Conservation (phyloP, 2,113 vertebrate species). For the Corydoras sp. region DNA sequence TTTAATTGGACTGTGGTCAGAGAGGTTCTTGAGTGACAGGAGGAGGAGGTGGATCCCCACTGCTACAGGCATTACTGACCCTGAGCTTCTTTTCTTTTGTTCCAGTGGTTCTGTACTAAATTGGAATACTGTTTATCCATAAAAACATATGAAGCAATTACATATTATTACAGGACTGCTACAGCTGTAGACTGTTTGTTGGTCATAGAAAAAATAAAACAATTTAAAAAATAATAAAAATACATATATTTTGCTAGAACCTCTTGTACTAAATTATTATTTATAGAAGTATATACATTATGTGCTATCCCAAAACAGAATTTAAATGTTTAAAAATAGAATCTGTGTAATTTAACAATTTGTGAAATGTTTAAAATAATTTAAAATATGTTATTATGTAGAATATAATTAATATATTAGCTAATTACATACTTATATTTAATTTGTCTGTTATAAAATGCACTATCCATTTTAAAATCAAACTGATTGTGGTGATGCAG, state of each 20-base stretch:
- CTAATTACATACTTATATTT: no score
- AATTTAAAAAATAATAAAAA: background rate
- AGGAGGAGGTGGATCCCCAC: slow-evolving; percentile 65
- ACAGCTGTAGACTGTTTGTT: no score
- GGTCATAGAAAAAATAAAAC: background rate
- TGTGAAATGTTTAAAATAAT: no score
- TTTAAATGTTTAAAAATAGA: no score
- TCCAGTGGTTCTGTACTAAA: slow-evolving; percentile 50
- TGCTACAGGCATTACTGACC: slow-evolving; percentile 60
- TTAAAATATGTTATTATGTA: no score
- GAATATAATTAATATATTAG: no score
- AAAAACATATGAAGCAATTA: slow-evolving; percentile 33
- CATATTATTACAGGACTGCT: slow-evolving; percentile 21
- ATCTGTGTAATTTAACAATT: no score
- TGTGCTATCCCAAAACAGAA: no score
- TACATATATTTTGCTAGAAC: no score
- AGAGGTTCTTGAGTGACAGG: slow-evolving; percentile 68
- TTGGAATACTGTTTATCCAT: slow-evolving; percentile 56
- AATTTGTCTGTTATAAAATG: background rate
- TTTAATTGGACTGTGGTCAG: slow-evolving; percentile 71
- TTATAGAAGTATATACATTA: no score
- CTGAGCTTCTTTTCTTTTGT: slow-evolving; percentile 55
- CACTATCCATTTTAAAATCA: background rate
- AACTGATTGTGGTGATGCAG: slow-evolving; percentile 11
- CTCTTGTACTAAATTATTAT: no score